Percentiles rank a stretch among this genome's conserved stretches.
These are phyloP conservation scores for Panurus biarmicus DNA, from an alignment of 2,113 vertebrate species.

Conservation along the genomic window DNA sequence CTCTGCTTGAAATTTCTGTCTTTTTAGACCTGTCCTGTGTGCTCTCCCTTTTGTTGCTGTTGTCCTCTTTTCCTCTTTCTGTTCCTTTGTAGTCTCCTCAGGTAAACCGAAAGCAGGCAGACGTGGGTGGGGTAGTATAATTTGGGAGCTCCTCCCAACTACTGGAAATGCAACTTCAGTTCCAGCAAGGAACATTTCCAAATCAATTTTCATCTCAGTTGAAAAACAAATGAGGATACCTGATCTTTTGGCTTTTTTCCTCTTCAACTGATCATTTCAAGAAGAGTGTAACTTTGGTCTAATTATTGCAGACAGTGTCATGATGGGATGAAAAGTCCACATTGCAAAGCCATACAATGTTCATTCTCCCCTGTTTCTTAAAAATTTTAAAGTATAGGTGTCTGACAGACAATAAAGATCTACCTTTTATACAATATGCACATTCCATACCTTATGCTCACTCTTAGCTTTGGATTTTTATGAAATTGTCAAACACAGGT, in stretches of 20 bases:
- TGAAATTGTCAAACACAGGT: conserved; percentile 25
- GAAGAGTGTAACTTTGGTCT: background rate
- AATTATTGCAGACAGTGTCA: background rate
- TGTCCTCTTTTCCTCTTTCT: background rate
- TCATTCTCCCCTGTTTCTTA: background rate
- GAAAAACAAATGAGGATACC: background rate
- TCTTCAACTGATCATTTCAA: background rate
- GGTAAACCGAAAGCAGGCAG: conserved; percentile 21
- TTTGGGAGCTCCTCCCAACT: conserved; percentile 50
- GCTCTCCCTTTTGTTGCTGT: background rate
- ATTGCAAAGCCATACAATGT: background rate
- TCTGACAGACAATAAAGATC: background rate
- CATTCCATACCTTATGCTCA: background rate
- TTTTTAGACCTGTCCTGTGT: background rate
- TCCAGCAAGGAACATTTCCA: conserved; percentile 7
- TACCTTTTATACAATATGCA: background rate
- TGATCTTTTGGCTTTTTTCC: background rate
- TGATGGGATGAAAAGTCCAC: background rate
- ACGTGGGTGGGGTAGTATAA: conserved; percentile 49
- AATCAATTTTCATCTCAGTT: background rate
- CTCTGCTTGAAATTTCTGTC: background rate
- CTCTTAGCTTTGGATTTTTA: conserved; percentile 29
- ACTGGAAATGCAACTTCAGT: conserved; percentile 47
- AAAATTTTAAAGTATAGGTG: background rate
- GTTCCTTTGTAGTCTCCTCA: conserved; percentile 21